Conservation (phyloP, 2,888 invertebrate species). For the Limenitis camilla region DNA sequence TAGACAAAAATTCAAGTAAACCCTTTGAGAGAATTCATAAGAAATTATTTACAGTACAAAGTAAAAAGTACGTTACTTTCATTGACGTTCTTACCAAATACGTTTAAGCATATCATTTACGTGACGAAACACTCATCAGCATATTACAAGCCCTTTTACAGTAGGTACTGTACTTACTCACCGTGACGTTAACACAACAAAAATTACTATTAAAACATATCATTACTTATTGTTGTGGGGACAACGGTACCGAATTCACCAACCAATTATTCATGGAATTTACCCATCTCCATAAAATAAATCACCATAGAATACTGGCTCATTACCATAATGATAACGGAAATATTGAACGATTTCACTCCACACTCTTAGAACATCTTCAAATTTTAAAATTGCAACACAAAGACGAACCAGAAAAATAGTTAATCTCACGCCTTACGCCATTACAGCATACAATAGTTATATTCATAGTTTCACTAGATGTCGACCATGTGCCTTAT, state of each 20-base stretch:
- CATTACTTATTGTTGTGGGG: too few relatives aligned
- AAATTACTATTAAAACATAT: too few relatives aligned
- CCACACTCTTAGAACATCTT: conserved; percentile 17
- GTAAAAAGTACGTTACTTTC: conserved; percentile 16
- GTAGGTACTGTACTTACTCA: conserved; percentile 16
- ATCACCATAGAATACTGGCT: conserved; percentile 17
- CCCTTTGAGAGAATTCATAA: conserved; percentile 24
- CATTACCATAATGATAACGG: conserved; percentile 24
- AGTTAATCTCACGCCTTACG: conserved; percentile 10
- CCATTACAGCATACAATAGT: conserved; percentile 27
- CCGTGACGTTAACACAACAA: conserved; percentile 22
- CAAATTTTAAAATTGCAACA: conserved; percentile 14
- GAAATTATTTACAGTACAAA: conserved; percentile 16
- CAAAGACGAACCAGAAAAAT: conserved; percentile 8
- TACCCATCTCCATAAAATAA: conserved; percentile 17
- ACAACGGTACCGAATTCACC: conserved; percentile 26
- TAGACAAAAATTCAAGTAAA: conserved; percentile 18
- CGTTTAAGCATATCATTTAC: conserved; percentile 18
- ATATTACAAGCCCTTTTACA: conserved; percentile 18
- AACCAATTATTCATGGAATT: conserved; percentile 26
- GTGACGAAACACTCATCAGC: conserved; percentile 16
- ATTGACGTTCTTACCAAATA: conserved; percentile 19
- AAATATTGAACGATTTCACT: conserved; percentile 19
- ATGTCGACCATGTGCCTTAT: conserved; percentile 26
- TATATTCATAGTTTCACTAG: conserved; percentile 11